A percentile compares a stretch with the other conserved stretches of the same genome.
Evolutionary conservation across 2,113 vertebrate species (phyloP).

Genomic region (Aythya baeri): DNA sequence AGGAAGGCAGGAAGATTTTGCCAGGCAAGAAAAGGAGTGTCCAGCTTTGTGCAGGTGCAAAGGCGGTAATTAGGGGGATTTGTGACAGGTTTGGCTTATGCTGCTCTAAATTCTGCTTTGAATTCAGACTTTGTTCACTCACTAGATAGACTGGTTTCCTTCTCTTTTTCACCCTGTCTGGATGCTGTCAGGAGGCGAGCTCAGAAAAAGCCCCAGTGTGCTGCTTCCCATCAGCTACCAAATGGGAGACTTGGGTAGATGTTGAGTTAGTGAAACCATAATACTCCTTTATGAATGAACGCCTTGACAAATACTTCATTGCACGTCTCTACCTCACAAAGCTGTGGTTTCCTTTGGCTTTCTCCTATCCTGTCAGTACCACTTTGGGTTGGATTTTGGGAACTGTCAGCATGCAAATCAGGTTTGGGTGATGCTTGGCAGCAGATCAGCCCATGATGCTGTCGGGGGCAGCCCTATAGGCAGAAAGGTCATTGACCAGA

Average conservation of each 20-base stretch:
- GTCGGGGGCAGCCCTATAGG: neutral
- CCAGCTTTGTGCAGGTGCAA: neutral
- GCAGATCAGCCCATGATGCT: neutral
- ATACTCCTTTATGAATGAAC: neutral
- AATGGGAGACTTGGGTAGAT: slow-evolving; percentile 39
- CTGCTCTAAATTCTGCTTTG: neutral
- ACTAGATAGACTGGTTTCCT: neutral
- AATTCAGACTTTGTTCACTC: neutral
- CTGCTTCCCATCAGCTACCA: slow-evolving; percentile 23
- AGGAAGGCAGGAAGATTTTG: neutral
- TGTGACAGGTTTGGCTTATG: neutral
- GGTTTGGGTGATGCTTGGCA: neutral
- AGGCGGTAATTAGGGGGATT: neutral
- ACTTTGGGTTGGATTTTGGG: neutral
- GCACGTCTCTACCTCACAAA: neutral
- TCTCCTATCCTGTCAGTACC: neutral
- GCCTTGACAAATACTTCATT: neutral
- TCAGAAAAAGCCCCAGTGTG: slow-evolving; percentile 23
- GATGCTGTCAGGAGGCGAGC: neutral
- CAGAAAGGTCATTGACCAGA: slow-evolving; percentile 6
- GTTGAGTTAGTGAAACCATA: slow-evolving; percentile 17
- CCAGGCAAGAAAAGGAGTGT: neutral
- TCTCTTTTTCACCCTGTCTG: neutral
- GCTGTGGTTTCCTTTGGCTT: neutral
- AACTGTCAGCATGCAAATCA: neutral